These are phyloP conservation scores for Nebria ingens DNA, from an alignment of 1,140 invertebrate species.

Conservation along the genomic window DNA sequence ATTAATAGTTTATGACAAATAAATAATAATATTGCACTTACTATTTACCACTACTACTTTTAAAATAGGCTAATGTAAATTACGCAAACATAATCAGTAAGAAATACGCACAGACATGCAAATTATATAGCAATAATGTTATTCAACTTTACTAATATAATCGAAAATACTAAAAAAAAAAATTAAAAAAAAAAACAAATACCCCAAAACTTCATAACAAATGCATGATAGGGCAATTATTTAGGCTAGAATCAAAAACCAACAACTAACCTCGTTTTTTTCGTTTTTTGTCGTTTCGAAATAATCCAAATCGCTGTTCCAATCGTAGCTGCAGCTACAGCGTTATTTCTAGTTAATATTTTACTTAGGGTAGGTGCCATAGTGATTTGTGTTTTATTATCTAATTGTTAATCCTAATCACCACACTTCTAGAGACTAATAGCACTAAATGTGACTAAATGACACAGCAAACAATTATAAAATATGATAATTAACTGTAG, in stretches of 20 bases:
- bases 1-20: too few species aligned
- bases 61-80: slow-evolving; percentile 4
- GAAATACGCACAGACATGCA: slow-evolving; percentile 11
- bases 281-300: slow-evolving; percentile 36
- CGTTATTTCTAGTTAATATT: slow-evolving; percentile 43
- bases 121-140: slow-evolving; percentile 11
- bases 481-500: too few species aligned
- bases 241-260: too few species aligned
- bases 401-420: background rate
- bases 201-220: too few species aligned
- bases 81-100: slow-evolving; percentile 9
- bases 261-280: slow-evolving; percentile 28
- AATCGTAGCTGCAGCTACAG: slow-evolving; percentile 42
- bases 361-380: slow-evolving; percentile 56
- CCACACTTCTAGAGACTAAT: background rate
- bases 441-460: background rate
- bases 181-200: too few species aligned
- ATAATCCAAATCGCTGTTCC: slow-evolving; percentile 44
- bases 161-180: too few species aligned
- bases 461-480: background rate
- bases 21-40: too few species aligned
- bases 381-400: too few species aligned
- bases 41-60: too few species aligned
- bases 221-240: too few species aligned
- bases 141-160: background rate